Evolutionary conservation across 1,140 invertebrate species (phyloP), one percentile per base, ranked within the genome.

Genomic region (Lordiphosa mommai): DNA sequence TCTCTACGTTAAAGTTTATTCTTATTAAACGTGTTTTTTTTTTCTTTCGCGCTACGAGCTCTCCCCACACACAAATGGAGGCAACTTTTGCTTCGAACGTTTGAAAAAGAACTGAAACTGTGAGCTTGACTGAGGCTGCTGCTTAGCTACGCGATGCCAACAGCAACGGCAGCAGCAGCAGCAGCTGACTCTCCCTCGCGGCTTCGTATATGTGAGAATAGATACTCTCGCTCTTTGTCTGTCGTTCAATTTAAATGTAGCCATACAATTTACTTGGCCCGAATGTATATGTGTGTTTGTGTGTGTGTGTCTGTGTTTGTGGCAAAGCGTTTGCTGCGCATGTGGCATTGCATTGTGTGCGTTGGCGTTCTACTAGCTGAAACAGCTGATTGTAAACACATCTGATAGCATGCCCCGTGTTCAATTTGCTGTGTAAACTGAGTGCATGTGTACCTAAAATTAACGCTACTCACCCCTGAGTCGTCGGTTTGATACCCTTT

Each of bases 311-410:
- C 3, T 44, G 10, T 27, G 40, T 61, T 32, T 58, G 43, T 20
- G 43, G 47, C 29, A 34, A 38, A 14, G 51, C 40, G 20, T 34
- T 6, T 3, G 14, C 13, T 49, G 66, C 61, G 60, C 65, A 63
- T 47, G 37, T 49, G 46, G 46, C 33, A 34, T 46, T 40, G 27
- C 38, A 20, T 20, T 20, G 17, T 17, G 51, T 34, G 17, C 27
- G 51, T 34, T 30, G 27, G 27, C 32, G 49, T 70, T 38, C 20
- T 23, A 5, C 20, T 23, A 23, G 14, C 14, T 9, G 30, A 38
- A 74, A 69, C 76, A 80, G 77, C 76, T 80, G 76, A 76, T 65
- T 63, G 53, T 76, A 82, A 80, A 70, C 76, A 74, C 40, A 68
- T 38, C 61, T 50, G 50, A 41, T 30, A 36, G 30, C 17, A 5